phyloP scores from a whole-genome alignment of 2,888 invertebrate genomes.

The Metellina segmentata region DNA sequence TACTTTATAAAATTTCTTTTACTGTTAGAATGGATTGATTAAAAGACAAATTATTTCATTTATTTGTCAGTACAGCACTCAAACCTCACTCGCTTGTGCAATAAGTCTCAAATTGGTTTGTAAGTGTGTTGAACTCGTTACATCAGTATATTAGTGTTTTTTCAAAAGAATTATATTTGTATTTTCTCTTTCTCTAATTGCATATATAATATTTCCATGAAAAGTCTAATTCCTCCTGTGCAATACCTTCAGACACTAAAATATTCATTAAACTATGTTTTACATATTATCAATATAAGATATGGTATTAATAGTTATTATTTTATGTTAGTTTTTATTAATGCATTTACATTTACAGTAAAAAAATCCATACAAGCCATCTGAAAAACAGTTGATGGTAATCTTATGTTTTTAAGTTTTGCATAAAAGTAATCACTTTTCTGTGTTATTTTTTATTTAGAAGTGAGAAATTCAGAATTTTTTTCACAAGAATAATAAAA shows the following conservation, averaged over 20 bases:
- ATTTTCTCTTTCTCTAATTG: constrained; percentile 59
- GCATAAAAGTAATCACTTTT: too few species aligned
- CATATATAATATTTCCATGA: constrained; percentile 28
- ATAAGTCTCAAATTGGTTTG: constrained; percentile 65
- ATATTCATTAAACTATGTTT: not conserved
- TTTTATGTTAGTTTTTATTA: not conserved
- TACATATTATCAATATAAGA: not conserved
- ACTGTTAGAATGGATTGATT: constrained; percentile 60
- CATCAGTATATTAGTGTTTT: constrained; percentile 64
- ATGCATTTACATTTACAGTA: too few species aligned
- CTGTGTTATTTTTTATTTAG: not conserved
- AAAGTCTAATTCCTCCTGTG: constrained; percentile 40
- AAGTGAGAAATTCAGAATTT: not conserved
- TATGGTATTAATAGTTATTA: constrained; percentile 8
- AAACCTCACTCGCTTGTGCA: constrained; percentile 74
- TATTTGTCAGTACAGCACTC: constrained; percentile 54
- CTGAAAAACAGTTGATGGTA: too few species aligned
- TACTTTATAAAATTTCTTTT: constrained; percentile 65
- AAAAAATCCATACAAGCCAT: too few species aligned
- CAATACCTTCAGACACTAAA: constrained; percentile 28
- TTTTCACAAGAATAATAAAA: constrained; percentile 60
- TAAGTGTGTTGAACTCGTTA: constrained; percentile 66
- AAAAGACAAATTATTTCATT: constrained; percentile 45
- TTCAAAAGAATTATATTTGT: constrained; percentile 60
- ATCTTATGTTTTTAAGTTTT: too few species aligned